These are phyloP conservation scores for Arvicanthis niloticus DNA, from an alignment of 2,113 vertebrate species.

Conservation along the genomic window DNA sequence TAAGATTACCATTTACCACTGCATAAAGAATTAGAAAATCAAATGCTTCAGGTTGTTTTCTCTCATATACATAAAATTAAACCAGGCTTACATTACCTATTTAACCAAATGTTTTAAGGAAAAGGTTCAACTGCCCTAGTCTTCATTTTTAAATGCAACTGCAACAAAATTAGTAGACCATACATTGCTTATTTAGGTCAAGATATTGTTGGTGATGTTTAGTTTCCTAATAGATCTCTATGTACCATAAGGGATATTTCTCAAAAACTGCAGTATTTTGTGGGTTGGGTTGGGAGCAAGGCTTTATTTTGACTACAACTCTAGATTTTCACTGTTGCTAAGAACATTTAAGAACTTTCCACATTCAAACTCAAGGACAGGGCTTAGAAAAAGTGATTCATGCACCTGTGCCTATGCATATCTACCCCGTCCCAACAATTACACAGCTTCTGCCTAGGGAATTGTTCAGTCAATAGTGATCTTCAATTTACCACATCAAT, in stretches of 20 bases:
- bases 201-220: neutral
- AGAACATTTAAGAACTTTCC: too few relatives aligned
- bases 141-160: too few relatives aligned
- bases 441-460: neutral
- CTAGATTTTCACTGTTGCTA: neutral
- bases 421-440: neutral
- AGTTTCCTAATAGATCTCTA: neutral
- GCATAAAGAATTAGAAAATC: constrained; percentile 4
- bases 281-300: neutral
- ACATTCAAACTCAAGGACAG: neutral
- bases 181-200: neutral
- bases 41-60: neutral
- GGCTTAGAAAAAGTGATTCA: neutral
- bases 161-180: neutral
- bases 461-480: too few relatives aligned
- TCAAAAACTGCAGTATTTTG: neutral
- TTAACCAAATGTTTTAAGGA: neutral
- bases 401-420: neutral
- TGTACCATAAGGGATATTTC: neutral
- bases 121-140: neutral
- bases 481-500: too few relatives aligned
- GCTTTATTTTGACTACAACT: neutral
- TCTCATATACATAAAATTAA: neutral
- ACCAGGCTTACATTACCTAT: neutral
- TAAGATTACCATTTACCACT: neutral